Percentiles rank a stretch among this genome's conserved stretches.
These are phyloP conservation scores for Zaprionus obscuricornis DNA, from an alignment of 2,888 invertebrate species.

Conservation along the genomic window DNA sequence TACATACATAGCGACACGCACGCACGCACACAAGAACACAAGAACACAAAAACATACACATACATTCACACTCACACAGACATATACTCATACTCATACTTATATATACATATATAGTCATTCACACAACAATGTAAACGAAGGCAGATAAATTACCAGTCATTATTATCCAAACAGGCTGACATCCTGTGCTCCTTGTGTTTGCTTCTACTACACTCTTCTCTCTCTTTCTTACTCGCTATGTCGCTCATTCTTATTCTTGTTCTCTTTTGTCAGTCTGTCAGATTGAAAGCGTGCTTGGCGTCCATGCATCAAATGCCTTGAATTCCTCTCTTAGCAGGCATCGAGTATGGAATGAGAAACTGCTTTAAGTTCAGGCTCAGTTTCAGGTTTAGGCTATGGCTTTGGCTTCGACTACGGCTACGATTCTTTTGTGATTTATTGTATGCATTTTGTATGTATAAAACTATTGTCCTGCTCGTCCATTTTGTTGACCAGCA, in stretches of 20 bases:
- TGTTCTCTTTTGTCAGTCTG: not conserved
- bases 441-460: constrained; percentile 46
- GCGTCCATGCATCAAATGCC: constrained; percentile 61
- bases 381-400: not conserved
- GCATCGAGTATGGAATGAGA: not conserved
- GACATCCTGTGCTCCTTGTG: constrained; percentile 48
- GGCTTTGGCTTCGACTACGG: too few relatives aligned
- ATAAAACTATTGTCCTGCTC: constrained; percentile 38
- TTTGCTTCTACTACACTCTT: constrained; percentile 4
- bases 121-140: constrained; percentile 64
- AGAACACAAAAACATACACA: constrained; percentile 23
- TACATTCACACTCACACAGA: constrained; percentile 10
- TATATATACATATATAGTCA: constrained; percentile 4
- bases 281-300: constrained; percentile 50
- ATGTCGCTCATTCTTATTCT: not conserved
- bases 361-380: not conserved
- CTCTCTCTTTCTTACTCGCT: not conserved
- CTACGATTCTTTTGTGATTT: constrained; percentile 53
- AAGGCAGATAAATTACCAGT: constrained; percentile 76
- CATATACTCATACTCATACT: constrained; percentile 19
- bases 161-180: constrained; percentile 72
- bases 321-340: constrained; percentile 46
- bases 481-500: too few relatives aligned
- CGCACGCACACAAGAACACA: too few relatives aligned
- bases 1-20: constrained; percentile 63